phyloP scores from a whole-genome alignment of 2,113 vertebrate species.

The Nannobrachium achirus region DNA sequence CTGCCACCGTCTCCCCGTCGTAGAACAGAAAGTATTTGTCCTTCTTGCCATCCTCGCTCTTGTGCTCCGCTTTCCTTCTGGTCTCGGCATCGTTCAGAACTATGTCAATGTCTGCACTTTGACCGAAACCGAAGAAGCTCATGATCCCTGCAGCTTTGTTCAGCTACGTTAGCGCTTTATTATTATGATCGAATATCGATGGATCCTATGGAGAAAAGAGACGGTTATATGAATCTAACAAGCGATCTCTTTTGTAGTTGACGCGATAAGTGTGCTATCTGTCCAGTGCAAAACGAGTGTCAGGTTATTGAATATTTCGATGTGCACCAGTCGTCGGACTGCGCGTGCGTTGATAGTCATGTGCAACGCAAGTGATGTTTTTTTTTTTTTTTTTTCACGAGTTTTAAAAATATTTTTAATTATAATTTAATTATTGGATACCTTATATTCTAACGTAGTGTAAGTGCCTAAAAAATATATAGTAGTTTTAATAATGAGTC shows the following conservation, averaged over 20 bases:
- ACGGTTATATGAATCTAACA: not conserved
- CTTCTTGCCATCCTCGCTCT: constrained; percentile 92
- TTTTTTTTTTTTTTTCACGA: not conserved
- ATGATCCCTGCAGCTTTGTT: constrained; percentile 71
- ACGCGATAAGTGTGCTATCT: not conserved
- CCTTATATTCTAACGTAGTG: too few species aligned
- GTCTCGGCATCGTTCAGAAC: constrained; percentile 91
- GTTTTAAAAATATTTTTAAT: not conserved
- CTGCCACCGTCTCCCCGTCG: constrained; percentile 92
- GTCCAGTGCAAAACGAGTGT: constrained; percentile 26
- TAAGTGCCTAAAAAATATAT: too few species aligned
- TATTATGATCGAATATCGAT: not conserved
- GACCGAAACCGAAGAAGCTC: constrained; percentile 96
- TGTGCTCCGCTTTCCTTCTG: constrained; percentile 91
- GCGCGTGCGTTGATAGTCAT: constrained; percentile 59
- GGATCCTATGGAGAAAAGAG: not conserved
- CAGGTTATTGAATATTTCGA: constrained; percentile 44
- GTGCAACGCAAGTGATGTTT: not conserved
- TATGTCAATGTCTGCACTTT: constrained; percentile 92
- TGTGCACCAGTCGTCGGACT: constrained; percentile 28
- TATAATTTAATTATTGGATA: too few species aligned
- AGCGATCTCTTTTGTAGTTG: not conserved
- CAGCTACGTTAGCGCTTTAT: not conserved
- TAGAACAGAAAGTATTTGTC: constrained; percentile 94
- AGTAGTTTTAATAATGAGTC: too few species aligned